These are phyloP conservation scores for Vanessa atalanta DNA, from an alignment of 1,140 invertebrate genomes.

Conservation along the genomic window DNA sequence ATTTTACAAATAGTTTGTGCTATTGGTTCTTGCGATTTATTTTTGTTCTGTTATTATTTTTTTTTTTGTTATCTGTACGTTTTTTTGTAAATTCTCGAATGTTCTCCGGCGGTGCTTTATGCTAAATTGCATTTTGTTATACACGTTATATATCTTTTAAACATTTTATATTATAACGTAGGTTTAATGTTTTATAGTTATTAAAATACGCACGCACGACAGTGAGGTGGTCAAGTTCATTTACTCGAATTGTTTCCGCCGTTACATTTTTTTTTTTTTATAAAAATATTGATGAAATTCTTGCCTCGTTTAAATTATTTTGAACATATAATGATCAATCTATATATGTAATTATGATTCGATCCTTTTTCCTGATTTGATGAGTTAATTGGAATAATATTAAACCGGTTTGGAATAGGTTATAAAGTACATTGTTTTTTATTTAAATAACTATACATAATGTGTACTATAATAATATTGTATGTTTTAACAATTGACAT, in stretches of 20 bases:
- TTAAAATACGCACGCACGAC: not conserved
- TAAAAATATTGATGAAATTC: not conserved
- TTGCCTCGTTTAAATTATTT: not conserved
- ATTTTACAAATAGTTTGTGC: constrained; percentile 31
- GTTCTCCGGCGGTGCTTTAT: constrained; percentile 36
- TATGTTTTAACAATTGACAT: too few species aligned
- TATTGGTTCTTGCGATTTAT: constrained; percentile 48
- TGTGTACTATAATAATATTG: too few species aligned
- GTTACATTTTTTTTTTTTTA: not conserved
- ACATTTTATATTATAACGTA: not conserved
- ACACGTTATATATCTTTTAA: not conserved
- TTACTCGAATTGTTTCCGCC: constrained; percentile 4
- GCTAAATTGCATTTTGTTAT: constrained; percentile 26
- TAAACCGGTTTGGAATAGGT: too few species aligned
- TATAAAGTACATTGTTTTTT: too few species aligned
- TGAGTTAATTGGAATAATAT: too few species aligned
- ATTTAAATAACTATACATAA: too few species aligned
- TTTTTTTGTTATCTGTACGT: constrained; percentile 18
- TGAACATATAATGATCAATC: too few species aligned
- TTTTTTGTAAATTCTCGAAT: constrained; percentile 23
- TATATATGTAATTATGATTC: too few species aligned
- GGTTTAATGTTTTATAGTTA: not conserved
- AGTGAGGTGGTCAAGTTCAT: not conserved
- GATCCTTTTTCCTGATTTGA: too few species aligned
- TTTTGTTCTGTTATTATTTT: constrained; percentile 39